A percentile compares a stretch with the other conserved stretches of the same genome.
These are phyloP conservation scores for Syngnathus scovelli DNA, from an alignment of 2,113 vertebrate genomes.

Conservation along the genomic window DNA sequence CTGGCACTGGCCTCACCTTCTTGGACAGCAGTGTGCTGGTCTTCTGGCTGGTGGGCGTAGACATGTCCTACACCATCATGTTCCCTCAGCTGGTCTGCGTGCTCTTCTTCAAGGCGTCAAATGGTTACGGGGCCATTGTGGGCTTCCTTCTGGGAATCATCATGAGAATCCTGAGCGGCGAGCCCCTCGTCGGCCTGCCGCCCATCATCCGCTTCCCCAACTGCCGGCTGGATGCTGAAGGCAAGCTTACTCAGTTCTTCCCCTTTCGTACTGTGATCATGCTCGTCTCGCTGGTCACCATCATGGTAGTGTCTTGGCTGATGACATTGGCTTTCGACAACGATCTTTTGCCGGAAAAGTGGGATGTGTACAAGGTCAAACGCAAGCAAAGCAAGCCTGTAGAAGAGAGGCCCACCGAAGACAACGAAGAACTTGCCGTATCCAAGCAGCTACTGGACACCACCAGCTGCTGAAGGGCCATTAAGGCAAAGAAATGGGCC, in stretches of 20 bases:
- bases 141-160: constrained; percentile 67
- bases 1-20: constrained; percentile 70
- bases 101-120: constrained; percentile 71
- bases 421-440: neutral
- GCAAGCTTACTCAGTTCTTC: constrained; percentile 67
- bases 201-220: constrained; percentile 66
- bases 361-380: constrained; percentile 69
- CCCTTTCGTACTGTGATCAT: constrained; percentile 74
- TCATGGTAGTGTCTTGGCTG: constrained; percentile 62
- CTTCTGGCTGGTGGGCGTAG: constrained; percentile 79
- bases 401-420: constrained; percentile 4
- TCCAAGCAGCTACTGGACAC: constrained; percentile 50
- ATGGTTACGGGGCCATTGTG: constrained; percentile 49
- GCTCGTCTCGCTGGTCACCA: constrained; percentile 57
- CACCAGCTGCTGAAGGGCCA: constrained; percentile 42
- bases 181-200: constrained; percentile 70
- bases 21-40: constrained; percentile 73
- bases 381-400: constrained; percentile 8
- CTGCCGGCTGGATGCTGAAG: constrained; percentile 49
- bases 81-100: constrained; percentile 79
- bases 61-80: constrained; percentile 77
- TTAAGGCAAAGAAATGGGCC: constrained; percentile 1
- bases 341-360: constrained; percentile 62
- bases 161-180: constrained; percentile 72
- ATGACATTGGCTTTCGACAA: constrained; percentile 62